Conservation (phyloP, 2,797 vertebrate species). For the Babyrousa celebensis region DNA sequence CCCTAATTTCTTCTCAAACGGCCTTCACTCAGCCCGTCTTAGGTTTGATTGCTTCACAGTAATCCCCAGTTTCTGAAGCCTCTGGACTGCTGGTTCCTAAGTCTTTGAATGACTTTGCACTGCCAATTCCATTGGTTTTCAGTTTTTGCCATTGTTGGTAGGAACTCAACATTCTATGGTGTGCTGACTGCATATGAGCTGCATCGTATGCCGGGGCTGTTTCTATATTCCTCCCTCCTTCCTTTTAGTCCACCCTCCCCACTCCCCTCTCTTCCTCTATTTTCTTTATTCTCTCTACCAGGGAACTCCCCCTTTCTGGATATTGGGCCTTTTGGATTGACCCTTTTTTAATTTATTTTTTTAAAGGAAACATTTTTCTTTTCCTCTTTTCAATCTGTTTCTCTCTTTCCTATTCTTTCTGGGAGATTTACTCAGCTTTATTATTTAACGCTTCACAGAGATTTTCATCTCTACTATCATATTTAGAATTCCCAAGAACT, state of each 20-base stretch:
- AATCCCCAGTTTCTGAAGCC: not conserved
- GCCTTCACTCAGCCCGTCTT: not conserved
- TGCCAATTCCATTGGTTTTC: conserved; percentile 19
- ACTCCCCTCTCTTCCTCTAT: not conserved
- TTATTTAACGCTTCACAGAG: conserved; percentile 42
- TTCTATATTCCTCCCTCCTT: not conserved
- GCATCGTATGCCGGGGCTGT: not conserved
- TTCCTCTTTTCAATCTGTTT: conserved; percentile 15
- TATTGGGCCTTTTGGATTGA: not conserved
- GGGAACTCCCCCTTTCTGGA: not conserved
- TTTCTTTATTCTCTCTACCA: not conserved
- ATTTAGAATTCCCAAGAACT: conserved; percentile 49
- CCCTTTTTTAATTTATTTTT: not conserved
- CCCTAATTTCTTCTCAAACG: not conserved
- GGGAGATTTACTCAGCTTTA: conserved; percentile 59
- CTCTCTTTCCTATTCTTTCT: conserved; percentile 29
- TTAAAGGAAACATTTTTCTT: not conserved
- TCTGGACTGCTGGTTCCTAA: not conserved
- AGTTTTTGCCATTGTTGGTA: conserved; percentile 3
- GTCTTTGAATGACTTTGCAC: not conserved
- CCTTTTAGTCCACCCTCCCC: not conserved
- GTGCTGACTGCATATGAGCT: not conserved
- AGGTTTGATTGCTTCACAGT: not conserved
- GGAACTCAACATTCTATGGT: conserved; percentile 23
- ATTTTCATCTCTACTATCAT: conserved; percentile 58